Base-by-base conservation (phyloP, 2,113 vertebrate genomes). In the Phodopus roborovskii region DNA sequence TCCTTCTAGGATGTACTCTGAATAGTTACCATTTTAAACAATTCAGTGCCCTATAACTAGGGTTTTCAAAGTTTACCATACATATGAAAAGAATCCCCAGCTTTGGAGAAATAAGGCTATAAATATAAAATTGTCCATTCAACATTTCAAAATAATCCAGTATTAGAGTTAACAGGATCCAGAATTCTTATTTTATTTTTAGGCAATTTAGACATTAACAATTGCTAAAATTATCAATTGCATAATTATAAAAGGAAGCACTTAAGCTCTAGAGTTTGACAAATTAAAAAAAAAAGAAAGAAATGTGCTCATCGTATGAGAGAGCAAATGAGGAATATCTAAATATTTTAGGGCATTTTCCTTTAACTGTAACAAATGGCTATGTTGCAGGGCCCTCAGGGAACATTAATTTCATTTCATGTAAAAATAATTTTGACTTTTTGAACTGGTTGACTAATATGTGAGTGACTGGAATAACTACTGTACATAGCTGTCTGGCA, bases 321-420 rank as follows among this genome's bases (percentile, higher is more conserved):
- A 88, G 86, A 96, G 24, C 36, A 92, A 75, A 88, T 90, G 56
- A 93, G 26, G 64, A 95, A 53, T 90, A 94, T 64, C 42, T 73
- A 88, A 96, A 83, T 89, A 82, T 85, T 96, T 97, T 81, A 84
- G 77, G 92, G 66, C 33, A 92, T 88, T 92, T 95, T 39, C 24
- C 53, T 95, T 78, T 70, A 96, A 89, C 89, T 91, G 1, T 82
- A 96, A 96, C 82, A 96, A 96, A 92, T 86, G 66, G 68, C 36
- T 56, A 73, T 42, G 20, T 22, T 83, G 19, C 45, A 82, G 9
- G 66, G 15, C 89, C 50, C 77, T 96, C 82, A 73, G 45, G 24
- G 64, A 94, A 95, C 78, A 96, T 89, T 89, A 91, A 91, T 93
- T 66, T 96, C 70, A 87, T 91, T 90, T 86, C 96, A 96, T 62